These are phyloP conservation scores for Drosophila neoperkinsi DNA, from an alignment of 2,888 invertebrate species.

Conservation along the genomic window DNA sequence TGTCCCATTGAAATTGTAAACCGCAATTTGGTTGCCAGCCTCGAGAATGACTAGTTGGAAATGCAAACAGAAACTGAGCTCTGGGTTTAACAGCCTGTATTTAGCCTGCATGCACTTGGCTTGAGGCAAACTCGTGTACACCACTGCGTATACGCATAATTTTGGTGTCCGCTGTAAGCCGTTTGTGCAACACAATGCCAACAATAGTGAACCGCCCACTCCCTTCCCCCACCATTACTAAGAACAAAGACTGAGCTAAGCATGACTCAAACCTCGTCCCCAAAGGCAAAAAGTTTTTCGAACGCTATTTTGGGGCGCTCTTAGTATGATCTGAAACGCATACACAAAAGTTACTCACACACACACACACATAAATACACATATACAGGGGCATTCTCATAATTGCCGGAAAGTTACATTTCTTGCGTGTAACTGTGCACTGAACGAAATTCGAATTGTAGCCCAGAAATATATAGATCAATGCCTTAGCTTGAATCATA, in stretches of 20 bases:
- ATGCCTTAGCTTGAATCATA: neutral
- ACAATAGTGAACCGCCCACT: conserved; percentile 20
- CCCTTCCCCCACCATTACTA: conserved; percentile 11
- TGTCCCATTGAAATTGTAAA: conserved; percentile 66
- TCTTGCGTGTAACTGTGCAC: conserved; percentile 43
- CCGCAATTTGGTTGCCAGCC: conserved; percentile 69
- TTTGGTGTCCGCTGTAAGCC: conserved; percentile 39
- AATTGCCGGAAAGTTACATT: conserved; percentile 55
- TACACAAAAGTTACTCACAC: conserved; percentile 18
- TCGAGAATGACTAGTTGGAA: conserved; percentile 59
- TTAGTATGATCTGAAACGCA: conserved; percentile 43
- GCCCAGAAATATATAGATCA: neutral
- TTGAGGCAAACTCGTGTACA: conserved; percentile 8
- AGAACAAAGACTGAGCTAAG: conserved; percentile 54
- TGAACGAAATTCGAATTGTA: conserved; percentile 18
- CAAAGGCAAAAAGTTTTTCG: conserved; percentile 38
- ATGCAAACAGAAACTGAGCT: conserved; percentile 61
- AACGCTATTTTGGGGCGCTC: conserved; percentile 18
- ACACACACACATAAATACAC: conserved; percentile 16
- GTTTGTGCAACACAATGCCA: conserved; percentile 37
- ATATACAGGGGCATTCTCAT: conserved; percentile 33
- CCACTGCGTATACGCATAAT: conserved; percentile 47
- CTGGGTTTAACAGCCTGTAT: conserved; percentile 14
- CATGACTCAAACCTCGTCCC: conserved; percentile 32
- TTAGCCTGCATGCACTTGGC: conserved; percentile 9